Conservation (phyloP, 2,113 vertebrate species). For the Scatophagus argus region DNA sequence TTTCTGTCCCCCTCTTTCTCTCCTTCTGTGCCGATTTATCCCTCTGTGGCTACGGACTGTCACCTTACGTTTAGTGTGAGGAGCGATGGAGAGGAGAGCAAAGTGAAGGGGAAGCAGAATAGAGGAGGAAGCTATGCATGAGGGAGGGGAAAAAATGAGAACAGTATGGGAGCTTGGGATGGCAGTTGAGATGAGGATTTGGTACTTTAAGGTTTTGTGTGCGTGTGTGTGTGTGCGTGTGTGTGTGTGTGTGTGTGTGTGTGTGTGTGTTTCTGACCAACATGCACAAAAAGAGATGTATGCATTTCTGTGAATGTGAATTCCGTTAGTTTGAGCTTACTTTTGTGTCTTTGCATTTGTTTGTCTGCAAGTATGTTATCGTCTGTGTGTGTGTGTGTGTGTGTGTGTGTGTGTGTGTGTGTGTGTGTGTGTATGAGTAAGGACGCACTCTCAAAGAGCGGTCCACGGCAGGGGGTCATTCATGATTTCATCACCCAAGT, state of each 20-base stretch:
- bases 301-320: slow-evolving; percentile 11
- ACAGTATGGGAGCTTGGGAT: slow-evolving; percentile 40
- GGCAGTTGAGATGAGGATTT: slow-evolving; percentile 46
- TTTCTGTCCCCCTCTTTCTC: slow-evolving; percentile 34
- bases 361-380: slow-evolving; percentile 53
- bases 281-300: slow-evolving; percentile 18
- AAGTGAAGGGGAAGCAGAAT: slow-evolving; percentile 42
- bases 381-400: slow-evolving; percentile 3
- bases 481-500: slow-evolving; percentile 75
- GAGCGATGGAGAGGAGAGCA: slow-evolving; percentile 37
- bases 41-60: slow-evolving; percentile 68
- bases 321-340: slow-evolving; percentile 24
- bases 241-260: background rate
- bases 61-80: slow-evolving; percentile 68
- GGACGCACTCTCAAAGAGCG: slow-evolving; percentile 67
- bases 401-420: background rate
- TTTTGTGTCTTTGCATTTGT: slow-evolving; percentile 58
- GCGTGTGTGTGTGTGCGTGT: background rate
- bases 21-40: slow-evolving; percentile 47
- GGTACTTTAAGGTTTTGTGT: slow-evolving; percentile 23
- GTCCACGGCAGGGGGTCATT: slow-evolving; percentile 69
- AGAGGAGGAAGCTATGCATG: slow-evolving; percentile 58
- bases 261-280: slow-evolving; percentile 6
- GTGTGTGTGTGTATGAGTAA: slow-evolving; percentile 9
- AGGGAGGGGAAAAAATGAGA: slow-evolving; percentile 26